A percentile compares a stretch with the other conserved stretches of the same genome.
Conservation (phyloP, 2,888 invertebrate genomes). For the Lasioglossum vierecki region DNA sequence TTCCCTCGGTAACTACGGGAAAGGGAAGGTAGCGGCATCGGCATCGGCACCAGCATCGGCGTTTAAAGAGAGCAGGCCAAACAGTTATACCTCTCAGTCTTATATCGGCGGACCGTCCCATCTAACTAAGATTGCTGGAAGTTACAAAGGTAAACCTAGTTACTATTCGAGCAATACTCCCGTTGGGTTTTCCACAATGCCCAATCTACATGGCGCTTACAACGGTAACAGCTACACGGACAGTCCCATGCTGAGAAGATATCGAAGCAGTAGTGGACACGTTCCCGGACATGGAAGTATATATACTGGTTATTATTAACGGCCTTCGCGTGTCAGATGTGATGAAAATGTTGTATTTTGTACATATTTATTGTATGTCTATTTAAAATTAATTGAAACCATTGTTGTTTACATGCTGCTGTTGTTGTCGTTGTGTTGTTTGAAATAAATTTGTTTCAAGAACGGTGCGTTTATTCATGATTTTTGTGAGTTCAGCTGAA, state of each 20-base stretch:
- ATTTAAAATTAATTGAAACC: constrained; percentile 45
- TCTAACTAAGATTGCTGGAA: constrained; percentile 59
- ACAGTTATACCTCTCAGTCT: constrained; percentile 54
- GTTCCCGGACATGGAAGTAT: constrained; percentile 50
- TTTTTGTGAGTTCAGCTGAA: background rate
- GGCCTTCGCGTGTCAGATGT: constrained; percentile 9
- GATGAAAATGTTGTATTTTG: constrained; percentile 40
- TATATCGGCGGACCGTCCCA: constrained; percentile 58
- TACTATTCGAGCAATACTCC: constrained; percentile 52
- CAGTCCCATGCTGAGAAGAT: constrained; percentile 65
- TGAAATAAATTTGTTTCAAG: constrained; percentile 60
- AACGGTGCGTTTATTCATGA: background rate
- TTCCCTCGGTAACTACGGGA: constrained; percentile 63
- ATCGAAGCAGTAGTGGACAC: constrained; percentile 60
- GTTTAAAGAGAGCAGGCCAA: constrained; percentile 72
- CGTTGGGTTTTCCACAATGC: constrained; percentile 63
- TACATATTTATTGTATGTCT: constrained; percentile 59
- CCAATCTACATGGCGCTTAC: constrained; percentile 61
- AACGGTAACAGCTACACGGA: constrained; percentile 61
- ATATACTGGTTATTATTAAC: constrained; percentile 60
- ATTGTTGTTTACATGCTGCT: constrained; percentile 47
- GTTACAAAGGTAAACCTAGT: constrained; percentile 72
- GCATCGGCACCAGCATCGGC: constrained; percentile 26
- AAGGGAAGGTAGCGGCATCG: constrained; percentile 69
- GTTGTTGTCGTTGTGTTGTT: constrained; percentile 20